phyloP scores from a whole-genome alignment of 2,888 invertebrate genomes.

The Argyresthia goedartella region DNA sequence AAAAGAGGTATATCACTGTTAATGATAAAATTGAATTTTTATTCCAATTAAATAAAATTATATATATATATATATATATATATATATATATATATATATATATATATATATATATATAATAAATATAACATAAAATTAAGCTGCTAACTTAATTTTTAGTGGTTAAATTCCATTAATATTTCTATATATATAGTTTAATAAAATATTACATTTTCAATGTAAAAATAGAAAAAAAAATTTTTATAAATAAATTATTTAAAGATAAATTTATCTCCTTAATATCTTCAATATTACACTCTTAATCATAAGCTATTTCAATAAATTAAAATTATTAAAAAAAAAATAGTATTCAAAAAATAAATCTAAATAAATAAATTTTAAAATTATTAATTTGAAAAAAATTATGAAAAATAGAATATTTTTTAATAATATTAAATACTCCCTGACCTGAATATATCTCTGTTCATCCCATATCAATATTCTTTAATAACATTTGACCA shows the following conservation, averaged over 20 bases:
- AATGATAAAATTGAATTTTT: constrained; percentile 71
- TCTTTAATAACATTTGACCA: constrained; percentile 44
- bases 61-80: no score
- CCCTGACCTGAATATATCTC: constrained; percentile 56
- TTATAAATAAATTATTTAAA: constrained; percentile 19
- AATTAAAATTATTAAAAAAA: constrained; percentile 15
- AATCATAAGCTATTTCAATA: constrained; percentile 47
- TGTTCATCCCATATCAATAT: constrained; percentile 61
- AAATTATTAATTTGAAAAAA: constrained; percentile 57
- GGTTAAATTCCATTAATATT: constrained; percentile 57
- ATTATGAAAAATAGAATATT: constrained; percentile 43
- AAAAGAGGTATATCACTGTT: constrained; percentile 77
- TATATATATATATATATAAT: no score
- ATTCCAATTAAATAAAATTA: constrained; percentile 73
- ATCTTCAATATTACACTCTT: constrained; percentile 54
- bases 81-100: no score
- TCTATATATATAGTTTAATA: constrained; percentile 74
- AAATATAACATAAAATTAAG: constrained; percentile 65
- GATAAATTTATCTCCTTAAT: constrained; percentile 36
- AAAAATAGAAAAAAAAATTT: constrained; percentile 57
- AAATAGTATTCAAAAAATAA: constrained; percentile 43
- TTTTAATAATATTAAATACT: constrained; percentile 40
- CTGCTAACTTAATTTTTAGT: constrained; percentile 76
- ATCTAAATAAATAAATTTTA: constrained; percentile 60
- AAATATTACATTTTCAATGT: constrained; percentile 78